Evolutionary conservation across 2,888 invertebrate species (phyloP).

Genomic region (Galerucella pusilla): DNA sequence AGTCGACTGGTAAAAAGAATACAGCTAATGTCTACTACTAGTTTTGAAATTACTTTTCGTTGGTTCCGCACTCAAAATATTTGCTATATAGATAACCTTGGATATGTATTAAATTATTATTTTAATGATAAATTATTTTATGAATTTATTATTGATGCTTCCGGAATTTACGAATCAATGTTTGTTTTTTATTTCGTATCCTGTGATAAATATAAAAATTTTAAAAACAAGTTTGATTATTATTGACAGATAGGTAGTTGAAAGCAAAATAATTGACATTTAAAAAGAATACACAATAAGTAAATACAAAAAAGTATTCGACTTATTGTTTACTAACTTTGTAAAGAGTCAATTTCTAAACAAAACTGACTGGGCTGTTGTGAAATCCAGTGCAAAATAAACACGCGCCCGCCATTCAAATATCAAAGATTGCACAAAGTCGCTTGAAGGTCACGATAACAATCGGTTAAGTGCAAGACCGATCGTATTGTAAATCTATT

Average conservation of each 20-base stretch:
- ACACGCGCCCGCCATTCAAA: neutral
- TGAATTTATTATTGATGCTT: too few species aligned
- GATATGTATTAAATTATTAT: neutral
- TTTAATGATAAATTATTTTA: too few species aligned
- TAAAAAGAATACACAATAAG: too few species aligned
- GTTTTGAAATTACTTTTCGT: constrained; percentile 1
- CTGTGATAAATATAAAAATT: too few species aligned
- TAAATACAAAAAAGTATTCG: too few species aligned
- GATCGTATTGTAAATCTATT: neutral
- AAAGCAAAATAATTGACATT: too few species aligned
- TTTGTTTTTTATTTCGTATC: too few species aligned
- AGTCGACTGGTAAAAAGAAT: too few species aligned
- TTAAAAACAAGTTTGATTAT: too few species aligned
- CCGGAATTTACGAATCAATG: too few species aligned
- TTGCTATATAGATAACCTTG: constrained; percentile 1
- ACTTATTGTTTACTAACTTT: neutral
- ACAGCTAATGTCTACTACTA: neutral
- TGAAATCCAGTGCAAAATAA: constrained; percentile 1
- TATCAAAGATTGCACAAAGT: constrained; percentile 4
- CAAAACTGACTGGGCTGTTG: neutral
- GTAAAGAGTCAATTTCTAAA: neutral
- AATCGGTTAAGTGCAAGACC: neutral
- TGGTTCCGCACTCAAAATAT: constrained; percentile 15
- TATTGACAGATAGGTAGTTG: too few species aligned
- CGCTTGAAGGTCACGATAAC: neutral